Base-by-base conservation (phyloP, 1,140 invertebrate species). In the Paralvinella palmiformis region DNA sequence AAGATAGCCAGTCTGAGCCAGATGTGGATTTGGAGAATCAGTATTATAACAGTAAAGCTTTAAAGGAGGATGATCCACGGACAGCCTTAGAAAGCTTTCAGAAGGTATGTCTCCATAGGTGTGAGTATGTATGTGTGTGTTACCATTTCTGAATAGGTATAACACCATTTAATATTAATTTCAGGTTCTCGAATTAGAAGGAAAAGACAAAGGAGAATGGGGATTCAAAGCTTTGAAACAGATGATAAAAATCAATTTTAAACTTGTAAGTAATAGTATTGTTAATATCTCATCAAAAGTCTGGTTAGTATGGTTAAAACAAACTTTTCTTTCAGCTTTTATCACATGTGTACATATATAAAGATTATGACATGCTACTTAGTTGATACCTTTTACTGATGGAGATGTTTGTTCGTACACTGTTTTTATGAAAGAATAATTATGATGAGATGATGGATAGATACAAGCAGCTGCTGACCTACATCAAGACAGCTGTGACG, bases 181-280 rank as follows among this genome's bases (percentile, higher is more conserved):
- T 20, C 45, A 83, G 79, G 95, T 98, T 31, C 81, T 98, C 63
- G 92, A 97, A 78, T 81, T 99, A 52, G 95, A 98, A 83, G 91
- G 91, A 53, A 94, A 93, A 5, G 95, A 98, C 70, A 99, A 99
- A 83, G 96, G 96, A 53, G 97, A 99, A 86, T 99, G 96, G 96
- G 97, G 97, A 0, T 99, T 99, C 75, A 99, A 98, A 85, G 96
- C 97, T n/a, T 84, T 99, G 1, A 99, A 99, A 80, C 97, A 99
- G 81, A 99, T 99, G 96, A 98, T 99, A 50, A 99, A 99, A 85
- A 98, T 99, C 59, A 98, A 98, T 81, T 99, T 99, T 80, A 94
- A 93, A 86, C 80, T 98, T 85, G 94, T 96, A 82, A 72, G 82
- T 73, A 45, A 17, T 41, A 65, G 20, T 57, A n/a, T n/a, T n/a